Percentiles rank a stretch among this genome's conserved stretches.
phyloP scores from a whole-genome alignment of 2,113 vertebrate genomes.

The Strix aluco region DNA sequence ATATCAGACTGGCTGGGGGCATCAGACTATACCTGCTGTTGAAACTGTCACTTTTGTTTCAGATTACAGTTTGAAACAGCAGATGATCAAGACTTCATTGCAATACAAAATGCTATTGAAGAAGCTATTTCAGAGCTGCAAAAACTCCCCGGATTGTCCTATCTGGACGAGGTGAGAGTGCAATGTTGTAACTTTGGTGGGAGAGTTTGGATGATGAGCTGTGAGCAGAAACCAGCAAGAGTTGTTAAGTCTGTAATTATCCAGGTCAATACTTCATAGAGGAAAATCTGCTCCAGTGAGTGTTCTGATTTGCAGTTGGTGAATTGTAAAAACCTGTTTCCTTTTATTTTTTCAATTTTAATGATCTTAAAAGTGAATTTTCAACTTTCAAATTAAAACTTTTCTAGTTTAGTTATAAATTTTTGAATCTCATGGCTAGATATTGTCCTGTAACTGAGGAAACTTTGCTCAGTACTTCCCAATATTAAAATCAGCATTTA shows the following conservation, averaged over 20 bases:
- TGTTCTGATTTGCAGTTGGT: not conserved
- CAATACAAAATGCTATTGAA: conserved; percentile 83
- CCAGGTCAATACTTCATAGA: not conserved
- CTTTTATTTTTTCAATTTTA: not conserved
- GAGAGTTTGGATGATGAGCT: not conserved
- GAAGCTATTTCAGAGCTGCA: conserved; percentile 84
- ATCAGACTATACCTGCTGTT: not conserved
- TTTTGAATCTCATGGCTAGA: rapidly evolving
- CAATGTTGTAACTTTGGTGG: not conserved
- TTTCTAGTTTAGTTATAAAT: not conserved
- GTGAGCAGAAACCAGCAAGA: not conserved
- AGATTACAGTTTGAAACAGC: conserved; percentile 80
- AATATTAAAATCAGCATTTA: not conserved
- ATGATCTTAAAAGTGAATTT: not conserved
- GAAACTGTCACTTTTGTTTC: not conserved
- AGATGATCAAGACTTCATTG: conserved; percentile 80
- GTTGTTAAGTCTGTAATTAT: not conserved
- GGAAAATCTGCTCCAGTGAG: not conserved
- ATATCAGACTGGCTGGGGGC: rapidly evolving
- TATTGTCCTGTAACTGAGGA: not conserved
- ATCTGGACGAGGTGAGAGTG: conserved; percentile 77
- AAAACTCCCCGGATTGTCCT: conserved; percentile 71
- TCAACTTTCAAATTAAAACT: not conserved
- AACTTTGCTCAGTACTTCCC: not conserved
- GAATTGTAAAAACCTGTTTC: not conserved